Evolutionary conservation across 2,888 invertebrate genomes (phyloP).

Genomic region (Melikaiella ostensackeni): DNA sequence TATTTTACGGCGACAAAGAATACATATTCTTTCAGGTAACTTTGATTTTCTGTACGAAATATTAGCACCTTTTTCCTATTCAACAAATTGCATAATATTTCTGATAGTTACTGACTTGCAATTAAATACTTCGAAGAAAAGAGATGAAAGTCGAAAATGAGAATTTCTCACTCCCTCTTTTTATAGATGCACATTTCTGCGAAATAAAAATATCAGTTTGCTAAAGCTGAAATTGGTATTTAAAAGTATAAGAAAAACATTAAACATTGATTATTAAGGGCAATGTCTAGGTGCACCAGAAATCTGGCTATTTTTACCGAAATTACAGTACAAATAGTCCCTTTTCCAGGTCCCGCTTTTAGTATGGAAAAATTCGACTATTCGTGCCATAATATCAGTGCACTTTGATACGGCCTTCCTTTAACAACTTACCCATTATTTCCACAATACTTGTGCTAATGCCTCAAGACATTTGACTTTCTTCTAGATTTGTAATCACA

Average conservation of each 20-base stretch:
- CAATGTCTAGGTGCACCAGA: too few species aligned
- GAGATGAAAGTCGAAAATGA: neutral
- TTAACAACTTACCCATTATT: neutral
- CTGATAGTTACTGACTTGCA: neutral
- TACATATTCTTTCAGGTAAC: neutral
- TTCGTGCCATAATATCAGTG: too few species aligned
- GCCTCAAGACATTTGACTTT: constrained; percentile 65
- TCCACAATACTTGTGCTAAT: constrained; percentile 50
- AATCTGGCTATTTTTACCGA: too few species aligned
- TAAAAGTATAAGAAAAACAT: neutral
- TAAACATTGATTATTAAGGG: neutral
- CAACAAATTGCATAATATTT: neutral
- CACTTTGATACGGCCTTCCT: too few species aligned
- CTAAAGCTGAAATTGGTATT: too few species aligned
- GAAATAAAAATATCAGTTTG: neutral
- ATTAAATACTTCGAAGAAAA: neutral
- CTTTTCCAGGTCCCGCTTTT: too few species aligned
- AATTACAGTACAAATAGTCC: too few species aligned
- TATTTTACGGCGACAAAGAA: neutral
- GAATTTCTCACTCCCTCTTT: neutral
- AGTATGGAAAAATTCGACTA: too few species aligned
- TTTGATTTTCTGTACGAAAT: too few species aligned
- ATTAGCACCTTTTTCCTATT: neutral
- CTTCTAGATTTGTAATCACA: constrained; percentile 67
- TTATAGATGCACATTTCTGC: neutral